Base-by-base conservation (phyloP, 2,797 vertebrate genomes). In the Diplodus sargus region DNA sequence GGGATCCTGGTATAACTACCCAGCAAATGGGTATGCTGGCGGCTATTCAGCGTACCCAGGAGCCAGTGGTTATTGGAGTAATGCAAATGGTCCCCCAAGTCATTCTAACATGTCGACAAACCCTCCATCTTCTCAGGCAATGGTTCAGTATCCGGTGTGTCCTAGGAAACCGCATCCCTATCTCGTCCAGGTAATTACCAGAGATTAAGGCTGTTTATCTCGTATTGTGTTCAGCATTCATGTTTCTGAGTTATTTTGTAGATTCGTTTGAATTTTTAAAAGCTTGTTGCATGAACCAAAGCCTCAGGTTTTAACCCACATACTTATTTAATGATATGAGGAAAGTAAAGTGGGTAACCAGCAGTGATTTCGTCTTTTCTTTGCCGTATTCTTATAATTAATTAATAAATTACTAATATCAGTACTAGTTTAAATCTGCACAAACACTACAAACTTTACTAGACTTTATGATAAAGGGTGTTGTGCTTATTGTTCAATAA, bases 91-190 rank as follows among this genome's bases (percentile, higher is more conserved):
- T 92, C 87, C 92, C 83, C 78, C 92, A 89, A 91, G 93, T 95
- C 94, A 94, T 90, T 95, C 95, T 95, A 95, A 95, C 93, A 85
- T 94, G 90, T 94, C 95, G 91, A 94, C 94, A 95, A 95, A 89
- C 92, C 94, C 95, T 95, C 94, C 92, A 93, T 94, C 93, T 93
- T 94, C 94, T 93, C 94, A 95, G 94, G 94, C 93, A 87, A 95
- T 95, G 94, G 94, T 96, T 93, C 95, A 96, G 94, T 96, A 96
- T 93, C 95, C 95, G 0, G 89, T 96, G 91, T 95, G 95, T 92
- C 94, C 95, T 75, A 91, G 93, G 81, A 94, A 95, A 85, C 89
- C 91, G 16, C 91, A 93, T 74, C 81, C 92, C 43, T 95, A 94
- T 88, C 80, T 94, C 39, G 91, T 89, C 82, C 92, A 94, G 95